Evolutionary conservation across 1,140 invertebrate genomes (phyloP).

Genomic region (Drosophila hydei): DNA sequence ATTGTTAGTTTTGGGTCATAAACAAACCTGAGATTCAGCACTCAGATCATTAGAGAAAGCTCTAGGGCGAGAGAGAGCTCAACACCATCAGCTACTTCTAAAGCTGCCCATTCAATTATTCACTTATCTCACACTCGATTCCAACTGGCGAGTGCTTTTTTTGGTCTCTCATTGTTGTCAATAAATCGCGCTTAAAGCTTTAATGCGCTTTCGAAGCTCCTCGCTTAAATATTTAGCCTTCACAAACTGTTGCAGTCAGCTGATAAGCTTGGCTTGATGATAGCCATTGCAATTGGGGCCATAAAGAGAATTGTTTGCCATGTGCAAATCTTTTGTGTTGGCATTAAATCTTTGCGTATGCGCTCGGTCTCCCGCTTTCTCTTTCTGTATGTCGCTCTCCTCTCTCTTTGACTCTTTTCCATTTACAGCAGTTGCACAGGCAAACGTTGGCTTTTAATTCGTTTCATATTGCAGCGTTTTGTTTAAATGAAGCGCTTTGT

Average conservation of each 20-base stretch:
- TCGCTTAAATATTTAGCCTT: neutral
- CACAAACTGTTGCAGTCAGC: constrained; percentile 33
- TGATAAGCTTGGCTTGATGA: constrained; percentile 48
- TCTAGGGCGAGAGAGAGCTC: no score
- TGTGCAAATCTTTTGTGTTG: constrained; percentile 64
- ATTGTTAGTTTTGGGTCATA: no score
- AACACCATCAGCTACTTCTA: neutral
- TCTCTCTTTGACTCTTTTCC: neutral
- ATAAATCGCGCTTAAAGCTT: constrained; percentile 8
- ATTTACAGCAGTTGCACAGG: constrained; percentile 9
- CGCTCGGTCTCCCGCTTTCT: neutral
- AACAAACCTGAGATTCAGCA: no score
- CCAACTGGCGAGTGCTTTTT: neutral
- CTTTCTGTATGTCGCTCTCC: neutral
- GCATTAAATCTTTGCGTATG: constrained; percentile 52
- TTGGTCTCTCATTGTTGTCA: neutral
- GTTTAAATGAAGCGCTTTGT: constrained; percentile 73
- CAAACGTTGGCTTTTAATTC: constrained; percentile 68
- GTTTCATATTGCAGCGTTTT: constrained; percentile 78
- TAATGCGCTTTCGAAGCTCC: constrained; percentile 14
- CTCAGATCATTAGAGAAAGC: no score
- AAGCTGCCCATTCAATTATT: neutral
- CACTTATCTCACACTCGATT: neutral
- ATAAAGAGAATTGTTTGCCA: constrained; percentile 60
- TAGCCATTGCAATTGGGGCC: constrained; percentile 40